Percentiles rank a stretch among this genome's conserved stretches.
These are phyloP conservation scores for Phortica okadai DNA, from an alignment of 2,888 invertebrate genomes.

Conservation along the genomic window DNA sequence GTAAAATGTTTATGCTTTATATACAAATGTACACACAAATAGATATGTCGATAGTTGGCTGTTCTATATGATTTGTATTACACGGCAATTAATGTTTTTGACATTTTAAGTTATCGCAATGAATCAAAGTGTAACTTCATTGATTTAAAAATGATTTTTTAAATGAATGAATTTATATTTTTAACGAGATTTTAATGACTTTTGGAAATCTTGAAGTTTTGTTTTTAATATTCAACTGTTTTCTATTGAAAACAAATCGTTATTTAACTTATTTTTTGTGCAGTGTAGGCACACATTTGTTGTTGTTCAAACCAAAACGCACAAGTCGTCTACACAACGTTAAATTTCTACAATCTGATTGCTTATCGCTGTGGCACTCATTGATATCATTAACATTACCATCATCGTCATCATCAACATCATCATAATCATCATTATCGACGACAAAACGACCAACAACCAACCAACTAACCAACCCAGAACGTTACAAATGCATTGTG, in stretches of 20 bases:
- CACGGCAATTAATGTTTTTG: slow-evolving; percentile 6
- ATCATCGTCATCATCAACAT: background rate
- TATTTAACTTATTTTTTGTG: no score
- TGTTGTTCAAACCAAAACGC: no score
- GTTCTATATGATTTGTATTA: background rate
- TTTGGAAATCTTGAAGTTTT: no score
- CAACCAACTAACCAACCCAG: background rate
- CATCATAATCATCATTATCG: background rate
- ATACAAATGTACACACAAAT: slow-evolving; percentile 31
- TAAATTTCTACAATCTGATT: background rate
- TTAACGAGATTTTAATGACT: no score
- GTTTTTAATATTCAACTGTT: no score
- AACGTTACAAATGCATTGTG: slow-evolving; percentile 46
- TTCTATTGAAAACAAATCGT: no score
- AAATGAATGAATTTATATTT: no score
- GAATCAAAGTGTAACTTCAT: no score
- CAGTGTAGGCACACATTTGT: no score
- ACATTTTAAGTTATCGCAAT: no score
- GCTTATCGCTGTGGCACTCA: background rate
- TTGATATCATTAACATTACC: background rate
- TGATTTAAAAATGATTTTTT: no score
- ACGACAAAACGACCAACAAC: slow-evolving; percentile 1
- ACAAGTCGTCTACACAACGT: background rate
- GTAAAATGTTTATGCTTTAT: slow-evolving; percentile 23
- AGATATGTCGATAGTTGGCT: background rate